Conservation (phyloP, 2,113 vertebrate genomes). For the Phocoena sinus region DNA sequence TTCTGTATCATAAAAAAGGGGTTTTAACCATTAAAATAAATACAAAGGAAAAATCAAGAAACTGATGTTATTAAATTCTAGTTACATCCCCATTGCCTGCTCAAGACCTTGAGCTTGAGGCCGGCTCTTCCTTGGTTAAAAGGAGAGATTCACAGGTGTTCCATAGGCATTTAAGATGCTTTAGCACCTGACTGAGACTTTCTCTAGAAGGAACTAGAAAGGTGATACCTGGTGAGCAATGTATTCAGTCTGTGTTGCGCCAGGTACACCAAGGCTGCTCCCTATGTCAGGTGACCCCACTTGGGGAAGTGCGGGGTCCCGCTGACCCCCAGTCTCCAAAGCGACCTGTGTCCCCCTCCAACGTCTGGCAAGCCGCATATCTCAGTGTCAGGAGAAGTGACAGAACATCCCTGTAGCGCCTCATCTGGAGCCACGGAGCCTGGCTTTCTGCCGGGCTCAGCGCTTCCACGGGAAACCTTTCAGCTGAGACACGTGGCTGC, state of each 20-base stretch:
- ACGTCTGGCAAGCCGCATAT: background rate
- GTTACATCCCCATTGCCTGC: background rate
- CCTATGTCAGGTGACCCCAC: fast-evolving
- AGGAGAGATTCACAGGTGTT: background rate
- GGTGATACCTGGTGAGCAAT: fast-evolving
- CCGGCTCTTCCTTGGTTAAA: background rate
- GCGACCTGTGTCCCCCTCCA: fast-evolving
- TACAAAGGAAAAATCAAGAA: background rate
- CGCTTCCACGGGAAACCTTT: background rate
- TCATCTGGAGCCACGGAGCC: fast-evolving
- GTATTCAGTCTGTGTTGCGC: background rate
- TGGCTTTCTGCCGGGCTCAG: background rate
- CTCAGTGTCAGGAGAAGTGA: background rate
- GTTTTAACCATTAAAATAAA: background rate
- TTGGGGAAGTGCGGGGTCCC: background rate
- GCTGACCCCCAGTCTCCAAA: fast-evolving
- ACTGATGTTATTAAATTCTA: background rate
- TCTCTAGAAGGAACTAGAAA: background rate
- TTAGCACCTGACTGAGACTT: background rate
- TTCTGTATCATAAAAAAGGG: background rate
- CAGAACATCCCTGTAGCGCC: background rate
- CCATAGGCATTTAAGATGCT: background rate
- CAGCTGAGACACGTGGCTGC: fast-evolving
- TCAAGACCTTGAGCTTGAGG: background rate
- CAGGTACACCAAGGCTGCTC: background rate